Percentiles rank a stretch among this genome's conserved stretches.
Conservation (phyloP, 2,113 vertebrate genomes). For the Labeo rohita region DNA sequence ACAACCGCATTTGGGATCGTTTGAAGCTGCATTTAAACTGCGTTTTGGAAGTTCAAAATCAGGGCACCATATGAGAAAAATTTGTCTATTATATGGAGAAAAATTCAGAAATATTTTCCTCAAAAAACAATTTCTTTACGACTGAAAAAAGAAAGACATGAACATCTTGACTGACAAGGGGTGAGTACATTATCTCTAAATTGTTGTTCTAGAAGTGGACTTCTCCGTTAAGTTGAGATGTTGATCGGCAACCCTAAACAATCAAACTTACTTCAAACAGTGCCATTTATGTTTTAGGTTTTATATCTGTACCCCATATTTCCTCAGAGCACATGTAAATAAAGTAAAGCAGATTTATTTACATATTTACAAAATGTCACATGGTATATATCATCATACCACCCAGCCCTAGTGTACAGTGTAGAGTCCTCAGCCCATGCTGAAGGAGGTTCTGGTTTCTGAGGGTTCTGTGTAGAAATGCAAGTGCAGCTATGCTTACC, state of each 20-base stretch:
- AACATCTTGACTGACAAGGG: no score
- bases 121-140: no score
- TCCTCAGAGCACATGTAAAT: not conserved
- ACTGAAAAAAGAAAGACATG: no score
- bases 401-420: not conserved
- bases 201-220: no score
- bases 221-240: no score
- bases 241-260: not conserved
- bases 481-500: conserved; percentile 79
- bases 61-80: no score
- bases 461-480: conserved; percentile 31
- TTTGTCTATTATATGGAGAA: no score
- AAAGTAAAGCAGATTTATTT: not conserved
- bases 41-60: no score
- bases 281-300: not conserved
- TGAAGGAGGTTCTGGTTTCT: conserved; percentile 34
- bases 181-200: no score
- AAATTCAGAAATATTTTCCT: no score
- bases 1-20: no score
- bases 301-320: not conserved
- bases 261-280: not conserved
- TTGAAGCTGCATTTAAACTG: no score
- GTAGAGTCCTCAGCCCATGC: conserved; percentile 60
- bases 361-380: not conserved
- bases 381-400: not conserved